Conservation (phyloP, 2,888 invertebrate species). For the Pilophorus perplexus region DNA sequence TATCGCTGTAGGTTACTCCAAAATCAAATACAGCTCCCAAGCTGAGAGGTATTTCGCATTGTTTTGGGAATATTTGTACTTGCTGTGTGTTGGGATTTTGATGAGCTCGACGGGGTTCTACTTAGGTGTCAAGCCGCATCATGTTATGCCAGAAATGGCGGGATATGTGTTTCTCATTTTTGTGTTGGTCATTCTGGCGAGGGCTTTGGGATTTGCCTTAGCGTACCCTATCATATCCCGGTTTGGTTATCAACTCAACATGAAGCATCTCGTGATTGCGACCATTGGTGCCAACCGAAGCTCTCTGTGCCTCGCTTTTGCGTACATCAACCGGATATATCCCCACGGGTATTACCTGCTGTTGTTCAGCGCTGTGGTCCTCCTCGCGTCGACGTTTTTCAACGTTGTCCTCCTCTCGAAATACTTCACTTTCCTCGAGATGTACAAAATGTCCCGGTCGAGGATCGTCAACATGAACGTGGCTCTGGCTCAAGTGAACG, state of each 20-base stretch:
- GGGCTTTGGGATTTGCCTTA: slow-evolving; percentile 15
- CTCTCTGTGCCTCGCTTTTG: slow-evolving; percentile 1
- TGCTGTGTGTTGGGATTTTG: not conserved
- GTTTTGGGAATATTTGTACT: slow-evolving; percentile 15
- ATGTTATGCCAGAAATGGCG: slow-evolving; percentile 7
- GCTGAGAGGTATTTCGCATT: slow-evolving; percentile 25
- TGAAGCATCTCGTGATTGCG: slow-evolving; percentile 31
- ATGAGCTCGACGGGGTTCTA: slow-evolving; percentile 9
- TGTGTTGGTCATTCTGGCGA: not conserved
- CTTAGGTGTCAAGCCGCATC: slow-evolving; percentile 16
- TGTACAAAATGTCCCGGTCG: slow-evolving; percentile 37
- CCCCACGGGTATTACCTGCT: slow-evolving; percentile 19
- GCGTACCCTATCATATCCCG: slow-evolving; percentile 11
- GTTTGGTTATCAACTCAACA: slow-evolving; percentile 17
- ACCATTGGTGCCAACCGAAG: slow-evolving; percentile 23
- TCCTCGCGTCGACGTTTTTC: slow-evolving; percentile 26
- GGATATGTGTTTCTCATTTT: slow-evolving; percentile 23
- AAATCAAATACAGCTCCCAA: slow-evolving; percentile 28
- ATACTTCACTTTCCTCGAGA: slow-evolving; percentile 18
- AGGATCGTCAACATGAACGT: slow-evolving; percentile 35
- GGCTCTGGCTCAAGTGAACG: slow-evolving; percentile 30
- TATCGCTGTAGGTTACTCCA: slow-evolving; percentile 3
- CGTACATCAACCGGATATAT: not conserved
- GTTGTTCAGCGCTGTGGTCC: slow-evolving; percentile 2
- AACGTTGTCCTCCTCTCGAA: slow-evolving; percentile 33